Conservation (phyloP, 2,797 vertebrate species). For the Platalea minor region DNA sequence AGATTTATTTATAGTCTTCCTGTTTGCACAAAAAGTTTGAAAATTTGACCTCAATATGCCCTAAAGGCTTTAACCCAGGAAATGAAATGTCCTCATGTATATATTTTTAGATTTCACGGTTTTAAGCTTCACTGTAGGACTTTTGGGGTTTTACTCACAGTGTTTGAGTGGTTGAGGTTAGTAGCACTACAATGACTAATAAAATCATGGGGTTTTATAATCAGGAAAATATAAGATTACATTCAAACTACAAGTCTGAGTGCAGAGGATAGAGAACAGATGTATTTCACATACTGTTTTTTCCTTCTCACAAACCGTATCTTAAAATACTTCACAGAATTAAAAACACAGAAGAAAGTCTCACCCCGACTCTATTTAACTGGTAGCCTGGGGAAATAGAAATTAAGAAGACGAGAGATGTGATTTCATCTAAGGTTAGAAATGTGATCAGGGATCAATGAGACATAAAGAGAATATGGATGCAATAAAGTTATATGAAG, state of each 20-base stretch:
- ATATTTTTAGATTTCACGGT: slow-evolving; percentile 42
- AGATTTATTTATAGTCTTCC: slow-evolving; percentile 53
- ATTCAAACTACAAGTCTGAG: background rate
- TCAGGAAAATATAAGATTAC: slow-evolving; percentile 16
- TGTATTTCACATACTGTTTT: background rate
- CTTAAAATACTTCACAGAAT: background rate
- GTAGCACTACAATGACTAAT: slow-evolving; percentile 25
- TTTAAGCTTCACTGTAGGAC: background rate
- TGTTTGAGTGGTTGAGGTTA: slow-evolving; percentile 20
- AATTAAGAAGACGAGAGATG: background rate
- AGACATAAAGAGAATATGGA: background rate
- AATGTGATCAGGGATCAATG: background rate
- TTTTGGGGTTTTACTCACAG: background rate
- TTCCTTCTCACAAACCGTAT: background rate
- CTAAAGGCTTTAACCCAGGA: slow-evolving; percentile 47
- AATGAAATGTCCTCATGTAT: slow-evolving; percentile 33
- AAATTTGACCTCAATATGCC: slow-evolving; percentile 41
- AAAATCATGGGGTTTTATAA: background rate
- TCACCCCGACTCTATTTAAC: background rate
- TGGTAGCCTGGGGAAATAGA: background rate
- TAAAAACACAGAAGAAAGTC: background rate
- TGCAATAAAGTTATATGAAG: background rate
- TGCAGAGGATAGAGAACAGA: slow-evolving; percentile 20
- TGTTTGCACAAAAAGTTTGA: slow-evolving; percentile 44
- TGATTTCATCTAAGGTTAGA: background rate